phyloP scores from a whole-genome alignment of 1,140 invertebrate species.

The Monomorium pharaonis region DNA sequence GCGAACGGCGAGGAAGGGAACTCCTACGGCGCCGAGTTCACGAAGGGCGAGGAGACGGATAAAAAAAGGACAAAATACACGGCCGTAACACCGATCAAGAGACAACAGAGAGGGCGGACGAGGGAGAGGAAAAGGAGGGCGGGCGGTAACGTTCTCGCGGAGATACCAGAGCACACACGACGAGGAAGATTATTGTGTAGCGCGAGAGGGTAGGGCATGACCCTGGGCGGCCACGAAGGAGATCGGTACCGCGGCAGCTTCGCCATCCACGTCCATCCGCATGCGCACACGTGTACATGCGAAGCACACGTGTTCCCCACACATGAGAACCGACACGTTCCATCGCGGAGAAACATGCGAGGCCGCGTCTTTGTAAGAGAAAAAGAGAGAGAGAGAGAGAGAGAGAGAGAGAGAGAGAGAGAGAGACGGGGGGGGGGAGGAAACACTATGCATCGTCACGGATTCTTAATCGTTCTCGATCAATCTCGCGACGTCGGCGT shows the following conservation, averaged over 20 bases:
- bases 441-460: slow-evolving; percentile 81
- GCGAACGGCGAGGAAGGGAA: slow-evolving; percentile 11
- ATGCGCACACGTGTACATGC: slow-evolving; percentile 39
- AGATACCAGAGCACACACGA: slow-evolving; percentile 77
- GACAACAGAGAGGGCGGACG: slow-evolving; percentile 51
- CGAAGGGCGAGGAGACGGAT: slow-evolving; percentile 44
- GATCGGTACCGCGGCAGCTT: slow-evolving; percentile 70
- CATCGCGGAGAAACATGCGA: slow-evolving; percentile 24
- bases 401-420: slow-evolving; percentile 41
- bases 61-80: slow-evolving; percentile 50
- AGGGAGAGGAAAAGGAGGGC: slow-evolving; percentile 23
- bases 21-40: slow-evolving; percentile 53
- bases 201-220: slow-evolving; percentile 83
- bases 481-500: slow-evolving; percentile 64
- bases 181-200: slow-evolving; percentile 80
- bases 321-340: slow-evolving; percentile 24
- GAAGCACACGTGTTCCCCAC: slow-evolving; percentile 17
- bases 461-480: slow-evolving; percentile 83
- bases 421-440: slow-evolving; percentile 46
- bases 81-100: slow-evolving; percentile 62
- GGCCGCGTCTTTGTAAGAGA: slow-evolving; percentile 23
- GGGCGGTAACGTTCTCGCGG: slow-evolving; percentile 61
- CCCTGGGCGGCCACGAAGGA: slow-evolving; percentile 81
- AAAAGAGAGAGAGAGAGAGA: slow-evolving; percentile 34
- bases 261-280: slow-evolving; percentile 42